These are phyloP conservation scores for Pimpla rufipes DNA, from an alignment of 2,888 invertebrate genomes.

Conservation along the genomic window DNA sequence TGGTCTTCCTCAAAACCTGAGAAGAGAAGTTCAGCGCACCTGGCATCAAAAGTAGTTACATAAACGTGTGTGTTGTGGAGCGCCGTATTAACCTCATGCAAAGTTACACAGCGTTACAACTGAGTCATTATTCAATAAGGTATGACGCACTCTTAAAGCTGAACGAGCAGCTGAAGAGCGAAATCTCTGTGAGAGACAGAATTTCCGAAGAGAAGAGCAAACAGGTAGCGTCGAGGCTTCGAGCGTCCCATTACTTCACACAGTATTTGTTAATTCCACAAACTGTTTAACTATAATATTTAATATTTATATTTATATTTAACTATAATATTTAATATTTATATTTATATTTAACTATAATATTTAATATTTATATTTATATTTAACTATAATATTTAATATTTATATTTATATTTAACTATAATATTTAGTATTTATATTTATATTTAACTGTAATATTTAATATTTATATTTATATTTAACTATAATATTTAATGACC, in stretches of 20 bases:
- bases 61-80: neutral
- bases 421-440: neutral
- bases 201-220: conserved; percentile 71
- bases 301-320: no score
- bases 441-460: neutral
- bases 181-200: conserved; percentile 67
- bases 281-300: neutral
- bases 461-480: no score
- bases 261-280: no score
- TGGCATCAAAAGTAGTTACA: conserved; percentile 77
- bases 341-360: neutral
- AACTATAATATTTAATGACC: neutral
- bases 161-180: conserved; percentile 72
- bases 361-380: no score
- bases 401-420: no score
- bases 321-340: neutral
- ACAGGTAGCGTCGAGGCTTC: conserved; percentile 67
- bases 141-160: conserved; percentile 76
- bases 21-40: conserved; percentile 74
- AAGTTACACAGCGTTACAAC: conserved; percentile 20
- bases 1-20: conserved; percentile 73
- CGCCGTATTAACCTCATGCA: neutral
- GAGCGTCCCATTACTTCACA: neutral
- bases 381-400: neutral
- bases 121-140: conserved; percentile 66